A percentile compares a stretch with the other conserved stretches of the same genome.
These are phyloP conservation scores for Centroberyx gerrardi DNA, from an alignment of 2,797 vertebrate species.

Conservation along the genomic window DNA sequence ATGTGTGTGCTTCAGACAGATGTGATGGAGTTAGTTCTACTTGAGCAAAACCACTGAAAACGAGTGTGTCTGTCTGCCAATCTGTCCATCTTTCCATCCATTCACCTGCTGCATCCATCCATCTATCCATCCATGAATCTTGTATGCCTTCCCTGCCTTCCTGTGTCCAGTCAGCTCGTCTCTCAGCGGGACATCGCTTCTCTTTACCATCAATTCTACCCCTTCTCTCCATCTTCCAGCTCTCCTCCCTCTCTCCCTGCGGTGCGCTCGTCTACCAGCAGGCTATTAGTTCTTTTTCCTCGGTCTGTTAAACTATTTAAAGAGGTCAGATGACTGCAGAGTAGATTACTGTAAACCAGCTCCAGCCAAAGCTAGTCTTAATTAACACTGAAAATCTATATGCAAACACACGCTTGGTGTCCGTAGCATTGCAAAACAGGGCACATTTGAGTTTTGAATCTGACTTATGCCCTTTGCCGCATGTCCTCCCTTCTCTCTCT, in stretches of 20 bases:
- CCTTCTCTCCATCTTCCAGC: constrained; percentile 15
- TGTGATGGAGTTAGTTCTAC: constrained; percentile 50
- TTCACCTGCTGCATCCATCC: not conserved
- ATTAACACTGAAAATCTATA: constrained; percentile 14
- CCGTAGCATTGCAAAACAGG: constrained; percentile 12
- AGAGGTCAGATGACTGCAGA: constrained; percentile 24
- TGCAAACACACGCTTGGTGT: constrained; percentile 11
- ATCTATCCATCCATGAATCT: constrained; percentile 52
- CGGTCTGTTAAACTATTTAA: constrained; percentile 41
- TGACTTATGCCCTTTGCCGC: constrained; percentile 31
- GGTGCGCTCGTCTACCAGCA: constrained; percentile 3
- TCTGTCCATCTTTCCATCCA: constrained; percentile 31
- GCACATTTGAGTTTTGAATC: constrained; percentile 11
- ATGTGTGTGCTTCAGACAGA: constrained; percentile 28
- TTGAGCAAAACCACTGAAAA: constrained; percentile 22
- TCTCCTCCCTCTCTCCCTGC: constrained; percentile 7
- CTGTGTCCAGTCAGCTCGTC: constrained; percentile 48
- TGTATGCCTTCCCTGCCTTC: constrained; percentile 32
- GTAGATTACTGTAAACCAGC: constrained; percentile 24
- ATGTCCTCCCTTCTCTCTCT: constrained; percentile 5
- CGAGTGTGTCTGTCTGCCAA: constrained; percentile 25
- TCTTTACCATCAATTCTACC: constrained; percentile 48
- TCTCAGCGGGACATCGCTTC: constrained; percentile 50
- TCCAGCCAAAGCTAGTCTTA: not conserved
- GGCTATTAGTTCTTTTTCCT: constrained; percentile 14